These are phyloP conservation scores for Holacanthus passer DNA, from an alignment of 2,113 vertebrate species.

Conservation along the genomic window DNA sequence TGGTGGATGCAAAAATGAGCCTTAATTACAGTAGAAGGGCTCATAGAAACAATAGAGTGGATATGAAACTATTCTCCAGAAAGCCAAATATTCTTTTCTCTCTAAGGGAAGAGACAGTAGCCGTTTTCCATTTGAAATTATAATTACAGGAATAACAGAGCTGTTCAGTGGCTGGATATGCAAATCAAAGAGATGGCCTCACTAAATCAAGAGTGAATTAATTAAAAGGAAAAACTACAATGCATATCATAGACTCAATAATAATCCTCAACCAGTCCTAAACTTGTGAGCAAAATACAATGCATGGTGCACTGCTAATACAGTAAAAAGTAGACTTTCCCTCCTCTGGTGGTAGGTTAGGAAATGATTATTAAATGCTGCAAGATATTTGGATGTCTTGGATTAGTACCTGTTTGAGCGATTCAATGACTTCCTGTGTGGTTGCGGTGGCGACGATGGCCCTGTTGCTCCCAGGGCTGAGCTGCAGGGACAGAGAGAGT, in stretches of 20 bases:
- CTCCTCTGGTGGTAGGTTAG: neutral
- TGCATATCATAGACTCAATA: conserved; percentile 34
- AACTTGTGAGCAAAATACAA: conserved; percentile 29
- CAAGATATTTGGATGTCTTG: conserved; percentile 3
- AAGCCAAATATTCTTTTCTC: conserved; percentile 57
- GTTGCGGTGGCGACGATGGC: conserved; percentile 88
- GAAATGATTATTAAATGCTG: neutral
- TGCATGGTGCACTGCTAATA: neutral
- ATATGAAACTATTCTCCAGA: conserved; percentile 53
- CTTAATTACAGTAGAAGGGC: conserved; percentile 65
- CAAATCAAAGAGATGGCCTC: conserved; percentile 68
- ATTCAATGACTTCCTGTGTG: conserved; percentile 90
- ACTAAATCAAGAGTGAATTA: conserved; percentile 53
- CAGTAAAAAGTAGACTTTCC: neutral
- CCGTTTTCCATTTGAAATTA: conserved; percentile 68
- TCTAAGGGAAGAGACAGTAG: conserved; percentile 50
- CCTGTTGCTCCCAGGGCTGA: conserved; percentile 86
- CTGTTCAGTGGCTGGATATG: conserved; percentile 58
- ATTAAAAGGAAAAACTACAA: conserved; percentile 48
- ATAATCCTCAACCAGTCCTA: conserved; percentile 32
- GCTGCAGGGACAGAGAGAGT: conserved; percentile 90
- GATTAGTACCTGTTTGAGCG: conserved; percentile 90
- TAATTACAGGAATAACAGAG: conserved; percentile 70
- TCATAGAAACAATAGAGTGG: conserved; percentile 56
- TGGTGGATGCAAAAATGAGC: conserved; percentile 36